phyloP scores from a whole-genome alignment of 2,888 invertebrate genomes.

The Deilephila porcellus region DNA sequence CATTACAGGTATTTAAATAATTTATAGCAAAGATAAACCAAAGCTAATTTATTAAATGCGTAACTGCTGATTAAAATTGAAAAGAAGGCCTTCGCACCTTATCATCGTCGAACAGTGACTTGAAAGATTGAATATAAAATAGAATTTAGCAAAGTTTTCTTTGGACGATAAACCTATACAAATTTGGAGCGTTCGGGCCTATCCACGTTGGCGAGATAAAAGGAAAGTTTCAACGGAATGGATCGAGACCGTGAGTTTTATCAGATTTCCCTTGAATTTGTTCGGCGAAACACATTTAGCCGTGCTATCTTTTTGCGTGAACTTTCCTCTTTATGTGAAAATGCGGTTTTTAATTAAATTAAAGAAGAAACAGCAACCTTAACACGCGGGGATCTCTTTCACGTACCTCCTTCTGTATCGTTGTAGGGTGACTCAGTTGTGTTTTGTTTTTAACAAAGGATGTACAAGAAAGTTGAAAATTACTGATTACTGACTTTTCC shows the following conservation, averaged over 20 bases:
- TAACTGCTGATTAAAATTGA: slow-evolving; percentile 42
- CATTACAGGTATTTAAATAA: not conserved
- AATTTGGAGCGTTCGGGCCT: slow-evolving; percentile 43
- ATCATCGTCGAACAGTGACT: slow-evolving; percentile 43
- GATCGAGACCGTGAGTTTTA: slow-evolving; percentile 49
- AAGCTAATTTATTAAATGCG: slow-evolving; percentile 42
- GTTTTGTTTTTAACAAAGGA: slow-evolving; percentile 6
- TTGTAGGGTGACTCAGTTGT: slow-evolving; percentile 13
- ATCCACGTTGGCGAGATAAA: slow-evolving; percentile 44
- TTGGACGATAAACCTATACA: slow-evolving; percentile 44
- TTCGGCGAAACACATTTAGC: slow-evolving; percentile 48
- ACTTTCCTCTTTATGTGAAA: slow-evolving; percentile 55
- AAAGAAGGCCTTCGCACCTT: slow-evolving; percentile 44
- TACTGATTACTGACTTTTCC: not conserved
- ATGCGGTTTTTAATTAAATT: slow-evolving; percentile 55
- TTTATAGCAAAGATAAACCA: slow-evolving; percentile 10
- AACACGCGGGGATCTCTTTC: slow-evolving; percentile 32
- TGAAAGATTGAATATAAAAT: slow-evolving; percentile 49
- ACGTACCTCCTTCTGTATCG: slow-evolving; percentile 32
- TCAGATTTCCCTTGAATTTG: slow-evolving; percentile 54
- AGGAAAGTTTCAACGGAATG: slow-evolving; percentile 46
- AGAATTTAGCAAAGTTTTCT: slow-evolving; percentile 43
- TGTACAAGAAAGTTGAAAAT: not conserved
- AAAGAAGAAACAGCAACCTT: slow-evolving; percentile 34
- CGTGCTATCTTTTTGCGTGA: slow-evolving; percentile 52